phyloP scores from a whole-genome alignment of 1,140 invertebrate species.

The Drosophila simulans region DNA sequence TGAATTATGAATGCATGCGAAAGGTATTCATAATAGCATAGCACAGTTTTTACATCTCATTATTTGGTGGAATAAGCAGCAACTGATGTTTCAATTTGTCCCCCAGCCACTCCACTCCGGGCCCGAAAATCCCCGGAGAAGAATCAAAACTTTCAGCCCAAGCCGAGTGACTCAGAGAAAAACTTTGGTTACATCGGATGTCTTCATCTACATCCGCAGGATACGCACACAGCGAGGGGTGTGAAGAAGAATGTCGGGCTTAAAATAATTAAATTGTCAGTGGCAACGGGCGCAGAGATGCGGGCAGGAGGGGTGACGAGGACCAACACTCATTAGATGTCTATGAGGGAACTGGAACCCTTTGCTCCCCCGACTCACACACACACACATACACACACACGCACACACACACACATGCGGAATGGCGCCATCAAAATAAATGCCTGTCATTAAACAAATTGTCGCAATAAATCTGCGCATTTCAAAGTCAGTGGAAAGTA shows the following conservation, averaged over 20 bases:
- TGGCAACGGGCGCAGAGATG: slow-evolving; percentile 46
- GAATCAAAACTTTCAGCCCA: slow-evolving; percentile 15
- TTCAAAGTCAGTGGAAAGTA: slow-evolving; percentile 75
- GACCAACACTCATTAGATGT: slow-evolving; percentile 56
- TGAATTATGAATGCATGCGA: too few species aligned
- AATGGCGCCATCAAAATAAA: slow-evolving; percentile 78
- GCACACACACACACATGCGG: slow-evolving; percentile 9
- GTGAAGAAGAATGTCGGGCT: slow-evolving; percentile 47
- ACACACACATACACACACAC: slow-evolving; percentile 11
- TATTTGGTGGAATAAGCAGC: background rate
- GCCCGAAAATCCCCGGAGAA: slow-evolving; percentile 14
- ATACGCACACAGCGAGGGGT: background rate
- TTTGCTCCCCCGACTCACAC: slow-evolving; percentile 37
- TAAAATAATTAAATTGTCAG: slow-evolving; percentile 81
- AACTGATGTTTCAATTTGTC: slow-evolving; percentile 9
- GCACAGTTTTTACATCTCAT: background rate
- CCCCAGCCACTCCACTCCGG: background rate
- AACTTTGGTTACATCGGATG: slow-evolving; percentile 32
- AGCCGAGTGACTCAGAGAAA: slow-evolving; percentile 13
- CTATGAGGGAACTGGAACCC: slow-evolving; percentile 60
- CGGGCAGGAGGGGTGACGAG: background rate
- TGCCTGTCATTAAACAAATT: slow-evolving; percentile 84
- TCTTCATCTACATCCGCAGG: slow-evolving; percentile 17
- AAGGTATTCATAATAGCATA: too few species aligned
- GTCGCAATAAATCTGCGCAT: slow-evolving; percentile 82